phyloP scores from a whole-genome alignment of 1,140 invertebrate genomes.

The Trachelipus rathkii region DNA sequence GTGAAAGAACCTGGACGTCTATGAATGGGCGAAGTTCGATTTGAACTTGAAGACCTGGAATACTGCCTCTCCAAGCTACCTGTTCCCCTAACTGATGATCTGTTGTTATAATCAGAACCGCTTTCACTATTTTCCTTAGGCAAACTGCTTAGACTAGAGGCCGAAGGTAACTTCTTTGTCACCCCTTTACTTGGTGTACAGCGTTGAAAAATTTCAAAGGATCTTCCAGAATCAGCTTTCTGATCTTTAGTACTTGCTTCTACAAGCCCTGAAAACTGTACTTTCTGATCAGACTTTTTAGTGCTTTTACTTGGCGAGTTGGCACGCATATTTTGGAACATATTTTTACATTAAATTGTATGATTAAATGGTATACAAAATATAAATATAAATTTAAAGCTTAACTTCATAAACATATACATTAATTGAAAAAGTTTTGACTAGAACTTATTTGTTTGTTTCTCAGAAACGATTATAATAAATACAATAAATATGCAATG shows the following conservation, averaged over 20 bases:
- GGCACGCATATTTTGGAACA: background rate
- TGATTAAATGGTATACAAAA: background rate
- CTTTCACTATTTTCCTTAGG: background rate
- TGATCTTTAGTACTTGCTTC: background rate
- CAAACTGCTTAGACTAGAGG: background rate
- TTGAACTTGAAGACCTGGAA: background rate
- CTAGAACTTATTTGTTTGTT: background rate
- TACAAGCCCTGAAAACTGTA: background rate
- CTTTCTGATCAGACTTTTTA: background rate
- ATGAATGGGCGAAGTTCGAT: background rate
- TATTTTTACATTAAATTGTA: background rate
- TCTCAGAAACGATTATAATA: too few species aligned
- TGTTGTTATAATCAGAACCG: background rate
- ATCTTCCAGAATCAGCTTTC: background rate
- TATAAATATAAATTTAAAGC: constrained; percentile 2
- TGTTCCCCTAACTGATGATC: background rate
- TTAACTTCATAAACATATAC: background rate
- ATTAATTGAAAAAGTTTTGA: background rate
- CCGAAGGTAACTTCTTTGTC: background rate
- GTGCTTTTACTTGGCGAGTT: background rate
- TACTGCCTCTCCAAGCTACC: background rate
- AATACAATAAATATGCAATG: too few species aligned
- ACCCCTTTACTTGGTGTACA: background rate
- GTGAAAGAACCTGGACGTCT: background rate
- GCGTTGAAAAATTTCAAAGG: background rate